A percentile compares a stretch with the other conserved stretches of the same genome.
Evolutionary conservation across 2,113 vertebrate species (phyloP).

Genomic region (Cyprinodon brontotheroides): DNA sequence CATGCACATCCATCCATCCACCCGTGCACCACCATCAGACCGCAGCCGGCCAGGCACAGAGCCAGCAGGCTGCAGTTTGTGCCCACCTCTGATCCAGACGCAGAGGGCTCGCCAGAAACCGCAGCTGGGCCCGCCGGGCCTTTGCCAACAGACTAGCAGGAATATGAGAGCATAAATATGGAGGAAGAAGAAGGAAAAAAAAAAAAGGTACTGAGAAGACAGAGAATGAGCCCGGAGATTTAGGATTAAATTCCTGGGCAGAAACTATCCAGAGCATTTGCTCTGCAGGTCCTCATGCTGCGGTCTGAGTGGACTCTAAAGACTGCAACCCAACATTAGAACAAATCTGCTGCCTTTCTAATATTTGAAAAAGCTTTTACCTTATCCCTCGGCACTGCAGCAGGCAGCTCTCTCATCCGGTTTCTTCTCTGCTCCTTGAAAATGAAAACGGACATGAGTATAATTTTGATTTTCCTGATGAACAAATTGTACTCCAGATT

Average conservation of each 20-base stretch:
- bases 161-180: constrained; percentile 46
- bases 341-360: background rate
- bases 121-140: constrained; percentile 49
- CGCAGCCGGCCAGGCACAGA: constrained; percentile 23
- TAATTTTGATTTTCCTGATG: background rate
- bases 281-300: constrained; percentile 43
- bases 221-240: constrained; percentile 40
- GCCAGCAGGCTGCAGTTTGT: constrained; percentile 50
- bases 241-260: constrained; percentile 52
- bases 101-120: constrained; percentile 60
- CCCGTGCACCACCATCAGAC: constrained; percentile 20
- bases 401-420: constrained; percentile 89
- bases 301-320: constrained; percentile 21
- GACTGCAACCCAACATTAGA: constrained; percentile 14
- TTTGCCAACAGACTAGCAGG: constrained; percentile 67
- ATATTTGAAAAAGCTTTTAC: constrained; percentile 69
- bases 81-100: constrained; percentile 74
- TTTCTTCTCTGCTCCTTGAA: constrained; percentile 93
- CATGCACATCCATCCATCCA: constrained; percentile 38
- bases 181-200: background rate
- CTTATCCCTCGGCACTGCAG: constrained; percentile 90
- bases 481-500: too few relatives aligned
- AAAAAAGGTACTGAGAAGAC: constrained; percentile 27
- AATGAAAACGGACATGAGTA: constrained; percentile 8
- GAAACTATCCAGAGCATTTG: constrained; percentile 60